phyloP scores from a whole-genome alignment of 2,888 invertebrate genomes.

The Oscheius sp. region DNA sequence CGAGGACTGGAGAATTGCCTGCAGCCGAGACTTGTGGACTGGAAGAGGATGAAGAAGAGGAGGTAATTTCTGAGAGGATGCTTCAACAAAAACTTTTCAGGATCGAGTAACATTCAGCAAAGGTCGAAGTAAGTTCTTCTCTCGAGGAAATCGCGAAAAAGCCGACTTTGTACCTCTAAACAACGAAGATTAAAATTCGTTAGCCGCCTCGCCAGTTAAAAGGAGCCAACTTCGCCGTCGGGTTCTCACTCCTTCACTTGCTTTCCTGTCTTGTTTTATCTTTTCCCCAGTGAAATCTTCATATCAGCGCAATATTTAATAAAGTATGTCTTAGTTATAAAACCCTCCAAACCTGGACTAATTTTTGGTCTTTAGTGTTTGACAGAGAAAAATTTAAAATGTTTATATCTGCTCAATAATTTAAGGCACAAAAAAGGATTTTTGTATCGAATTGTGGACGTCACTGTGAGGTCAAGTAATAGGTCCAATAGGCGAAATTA shows the following conservation, averaged over 20 bases:
- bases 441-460: no score
- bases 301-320: conserved; percentile 15
- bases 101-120: conserved; percentile 56
- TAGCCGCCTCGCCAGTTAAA: no score
- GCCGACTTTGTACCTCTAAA: conserved; percentile 50
- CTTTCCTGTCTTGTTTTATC: conserved; percentile 13
- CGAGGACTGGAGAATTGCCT: conserved; percentile 54
- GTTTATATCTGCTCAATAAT: no score
- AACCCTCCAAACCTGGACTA: no score
- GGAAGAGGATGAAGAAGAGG: conserved; percentile 65
- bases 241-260: conserved; percentile 18
- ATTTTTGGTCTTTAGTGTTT: no score
- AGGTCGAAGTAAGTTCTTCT: conserved; percentile 32
- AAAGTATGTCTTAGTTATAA: no score
- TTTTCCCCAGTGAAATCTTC: conserved; percentile 10
- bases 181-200: conserved; percentile 45
- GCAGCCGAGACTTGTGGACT: conserved; percentile 61
- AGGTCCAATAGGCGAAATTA: conserved; percentile 64
- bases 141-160: conserved; percentile 27
- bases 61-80: conserved; percentile 22
- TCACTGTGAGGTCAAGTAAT: conserved; percentile 39
- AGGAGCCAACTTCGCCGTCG: neutral
- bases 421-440: conserved; percentile 11
- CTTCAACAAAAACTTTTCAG: conserved; percentile 30
- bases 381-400: no score